Percentiles rank a stretch among this genome's conserved stretches.
These are phyloP conservation scores for Nerophis lumbriciformis DNA, from an alignment of 2,113 vertebrate genomes.

Conservation along the genomic window DNA sequence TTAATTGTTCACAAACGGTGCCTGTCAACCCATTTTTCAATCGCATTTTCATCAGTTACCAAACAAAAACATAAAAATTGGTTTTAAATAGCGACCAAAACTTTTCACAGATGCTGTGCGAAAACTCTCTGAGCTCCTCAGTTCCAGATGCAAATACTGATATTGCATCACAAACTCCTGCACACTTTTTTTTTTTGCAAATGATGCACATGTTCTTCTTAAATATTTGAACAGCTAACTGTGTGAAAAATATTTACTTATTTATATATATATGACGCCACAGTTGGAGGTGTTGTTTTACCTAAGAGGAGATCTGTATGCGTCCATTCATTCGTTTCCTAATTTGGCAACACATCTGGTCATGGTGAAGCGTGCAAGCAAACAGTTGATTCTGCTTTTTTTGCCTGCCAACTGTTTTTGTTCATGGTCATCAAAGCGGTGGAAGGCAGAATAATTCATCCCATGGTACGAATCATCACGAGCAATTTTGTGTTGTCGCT, in stretches of 20 bases:
- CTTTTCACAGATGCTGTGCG: no score
- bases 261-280: constrained; percentile 7
- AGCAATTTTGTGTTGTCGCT: constrained; percentile 29
- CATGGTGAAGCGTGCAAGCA: neutral
- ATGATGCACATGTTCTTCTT: neutral
- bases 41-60: no score
- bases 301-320: constrained; percentile 1
- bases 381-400: constrained; percentile 29
- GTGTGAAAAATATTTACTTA: constrained; percentile 17
- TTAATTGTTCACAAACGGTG: no score
- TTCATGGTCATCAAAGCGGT: constrained; percentile 45
- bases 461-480: constrained; percentile 37
- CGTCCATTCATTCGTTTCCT: neutral
- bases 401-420: constrained; percentile 38
- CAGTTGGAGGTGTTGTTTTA: no score
- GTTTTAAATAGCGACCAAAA: no score
- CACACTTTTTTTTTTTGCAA: neutral
- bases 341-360: neutral
- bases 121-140: neutral
- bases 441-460: constrained; percentile 43
- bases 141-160: constrained; percentile 6
- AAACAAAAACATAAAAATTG: no score
- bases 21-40: no score
- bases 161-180: neutral
- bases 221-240: neutral